Evolutionary conservation across 1,140 invertebrate genomes (phyloP).

Genomic region (Gryllus bimaculatus): DNA sequence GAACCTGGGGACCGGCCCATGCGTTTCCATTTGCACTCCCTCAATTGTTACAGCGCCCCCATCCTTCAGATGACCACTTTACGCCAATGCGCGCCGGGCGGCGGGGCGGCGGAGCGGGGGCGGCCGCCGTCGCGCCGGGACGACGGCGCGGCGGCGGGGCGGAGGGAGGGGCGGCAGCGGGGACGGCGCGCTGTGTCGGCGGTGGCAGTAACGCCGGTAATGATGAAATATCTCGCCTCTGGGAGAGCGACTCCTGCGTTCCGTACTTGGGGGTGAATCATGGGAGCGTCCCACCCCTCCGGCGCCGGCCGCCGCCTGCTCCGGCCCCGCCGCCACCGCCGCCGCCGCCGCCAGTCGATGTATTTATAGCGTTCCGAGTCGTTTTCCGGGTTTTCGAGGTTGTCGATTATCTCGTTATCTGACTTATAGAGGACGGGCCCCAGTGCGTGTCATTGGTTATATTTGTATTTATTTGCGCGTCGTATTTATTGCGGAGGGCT

Average conservation of each 20-base stretch:
- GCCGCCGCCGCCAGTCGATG: background rate
- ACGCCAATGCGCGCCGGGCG: conserved; percentile 29
- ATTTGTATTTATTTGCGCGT: background rate
- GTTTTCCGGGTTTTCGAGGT: background rate
- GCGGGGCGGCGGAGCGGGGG: conserved; percentile 8
- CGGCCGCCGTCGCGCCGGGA: conserved; percentile 7
- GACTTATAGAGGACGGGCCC: background rate
- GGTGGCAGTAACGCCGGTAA: conserved; percentile 26
- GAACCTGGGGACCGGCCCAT: conserved; percentile 15
- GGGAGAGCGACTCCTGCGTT: conserved; percentile 23
- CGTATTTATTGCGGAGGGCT: background rate
- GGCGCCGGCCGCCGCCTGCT: background rate
- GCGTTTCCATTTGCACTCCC: conserved; percentile 16
- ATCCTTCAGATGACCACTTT: conserved; percentile 39
- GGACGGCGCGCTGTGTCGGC: conserved; percentile 16
- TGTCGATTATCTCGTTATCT: conserved; percentile 19
- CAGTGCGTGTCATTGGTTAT: background rate
- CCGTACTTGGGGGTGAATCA: conserved; percentile 28
- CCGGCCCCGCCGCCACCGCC: no score
- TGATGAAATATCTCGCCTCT: conserved; percentile 36
- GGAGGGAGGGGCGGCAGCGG: conserved; percentile 11
- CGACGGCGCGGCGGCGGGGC: no score
- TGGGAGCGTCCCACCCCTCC: conserved; percentile 18
- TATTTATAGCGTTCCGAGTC: conserved; percentile 6
- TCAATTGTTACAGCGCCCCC: conserved; percentile 26